Conservation (phyloP, 2,797 vertebrate genomes). For the Gymnodraco acuticeps region DNA sequence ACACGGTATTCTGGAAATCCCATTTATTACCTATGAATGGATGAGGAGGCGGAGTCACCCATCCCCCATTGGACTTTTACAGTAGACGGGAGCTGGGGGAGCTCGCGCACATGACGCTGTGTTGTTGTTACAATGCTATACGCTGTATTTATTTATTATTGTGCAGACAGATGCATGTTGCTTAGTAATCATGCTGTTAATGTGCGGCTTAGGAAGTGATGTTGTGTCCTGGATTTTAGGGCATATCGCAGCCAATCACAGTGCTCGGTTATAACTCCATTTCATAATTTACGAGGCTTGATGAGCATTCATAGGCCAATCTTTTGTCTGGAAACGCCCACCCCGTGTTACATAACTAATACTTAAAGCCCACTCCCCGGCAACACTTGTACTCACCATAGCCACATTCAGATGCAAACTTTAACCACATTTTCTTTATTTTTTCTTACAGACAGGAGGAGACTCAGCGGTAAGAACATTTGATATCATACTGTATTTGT, state of each 20-base stretch:
- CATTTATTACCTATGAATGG: constrained; percentile 79
- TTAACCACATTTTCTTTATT: background rate
- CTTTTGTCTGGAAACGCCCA: constrained; percentile 45
- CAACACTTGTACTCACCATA: background rate
- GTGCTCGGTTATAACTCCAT: background rate
- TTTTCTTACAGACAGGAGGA: constrained; percentile 61
- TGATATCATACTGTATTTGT: background rate
- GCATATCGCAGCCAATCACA: constrained; percentile 13
- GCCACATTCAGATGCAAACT: background rate
- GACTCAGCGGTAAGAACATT: constrained; percentile 74
- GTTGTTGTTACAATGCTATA: too few relatives aligned
- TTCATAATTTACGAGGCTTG: constrained; percentile 31
- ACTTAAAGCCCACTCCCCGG: constrained; percentile 8
- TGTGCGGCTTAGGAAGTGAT: background rate
- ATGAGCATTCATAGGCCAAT: constrained; percentile 27
- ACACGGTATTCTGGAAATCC: constrained; percentile 55
- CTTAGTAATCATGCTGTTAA: background rate
- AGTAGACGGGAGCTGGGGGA: constrained; percentile 32
- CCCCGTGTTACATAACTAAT: constrained; percentile 53
- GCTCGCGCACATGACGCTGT: constrained; percentile 3
- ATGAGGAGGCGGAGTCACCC: constrained; percentile 78
- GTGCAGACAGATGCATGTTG: background rate
- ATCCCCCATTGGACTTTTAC: constrained; percentile 35
- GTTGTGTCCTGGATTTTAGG: background rate
- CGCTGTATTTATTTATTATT: too few relatives aligned